phyloP scores from a whole-genome alignment of 2,797 vertebrate species.

The Carcharodon carcharias region DNA sequence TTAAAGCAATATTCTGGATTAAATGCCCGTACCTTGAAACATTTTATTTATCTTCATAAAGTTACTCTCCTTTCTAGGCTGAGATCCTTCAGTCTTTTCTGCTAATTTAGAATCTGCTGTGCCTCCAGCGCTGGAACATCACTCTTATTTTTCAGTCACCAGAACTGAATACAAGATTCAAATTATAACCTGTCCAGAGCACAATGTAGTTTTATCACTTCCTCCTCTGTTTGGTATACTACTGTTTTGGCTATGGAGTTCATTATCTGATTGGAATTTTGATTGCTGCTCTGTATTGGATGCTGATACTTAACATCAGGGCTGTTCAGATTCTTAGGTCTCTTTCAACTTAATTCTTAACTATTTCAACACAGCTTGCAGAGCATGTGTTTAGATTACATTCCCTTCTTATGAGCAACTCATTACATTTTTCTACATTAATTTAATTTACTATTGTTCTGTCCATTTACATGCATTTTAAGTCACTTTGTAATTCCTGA shows the following conservation, averaged over 20 bases:
- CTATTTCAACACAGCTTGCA: neutral
- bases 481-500: neutral
- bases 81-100: neutral
- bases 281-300: neutral
- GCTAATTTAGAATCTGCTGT: neutral
- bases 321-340: neutral
- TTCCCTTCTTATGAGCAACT: neutral
- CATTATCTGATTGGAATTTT: neutral
- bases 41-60: neutral
- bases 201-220: neutral
- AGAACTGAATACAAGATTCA: neutral
- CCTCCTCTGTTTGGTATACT: neutral
- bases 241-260: neutral
- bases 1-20: neutral
- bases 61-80: neutral
- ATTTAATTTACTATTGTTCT: neutral
- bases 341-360: neutral
- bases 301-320: neutral
- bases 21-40: neutral
- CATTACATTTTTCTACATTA: neutral
- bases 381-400: neutral
- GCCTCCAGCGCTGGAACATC: neutral
- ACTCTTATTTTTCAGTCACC: neutral
- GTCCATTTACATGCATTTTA: neutral
- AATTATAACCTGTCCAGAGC: neutral